Evolutionary conservation across 2,113 vertebrate species (phyloP), one percentile per base, ranked within the genome.

Genomic region (Axis porcinus): DNA sequence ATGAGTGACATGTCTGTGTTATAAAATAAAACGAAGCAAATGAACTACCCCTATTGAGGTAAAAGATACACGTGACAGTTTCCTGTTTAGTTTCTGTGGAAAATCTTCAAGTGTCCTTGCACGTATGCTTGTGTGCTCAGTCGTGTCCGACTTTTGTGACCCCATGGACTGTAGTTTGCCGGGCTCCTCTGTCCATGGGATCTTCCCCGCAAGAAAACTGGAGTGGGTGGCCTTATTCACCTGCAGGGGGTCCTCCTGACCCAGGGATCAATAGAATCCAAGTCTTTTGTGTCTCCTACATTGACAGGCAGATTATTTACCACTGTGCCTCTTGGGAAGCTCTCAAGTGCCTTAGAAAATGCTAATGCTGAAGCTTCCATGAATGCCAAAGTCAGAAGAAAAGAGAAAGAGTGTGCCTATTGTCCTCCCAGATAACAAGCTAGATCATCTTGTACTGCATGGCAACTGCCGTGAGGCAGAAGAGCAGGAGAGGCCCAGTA

Each of bases 381-480:
- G 4, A 25, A 33, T 19, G 12, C 30, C 6, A 50, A 76, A 25
- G 55, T 94, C 21, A 45, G 36, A 62, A 67, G 52, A 50, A n/a
- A 81, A 88, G 55, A 45, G 19, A 82, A 23, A n/a, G 27, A 60
- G 11, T 3, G 25, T 0, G 4, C 3, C 9, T 11, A 2, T 6
- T 6, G 9, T 5, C 8, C 14, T 13, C 55, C 7, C 14, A 13
- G 33, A 14, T 0, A 1, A 5, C 6, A 2, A 21, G 3, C 8
- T 19, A 4, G 7, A 55, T 4, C n/a, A 50, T 52, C 28, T 17
- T 10, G 23, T 3, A 5, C n/a, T 58, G 3, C 9, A 3, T 8
- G 19, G n/a, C 4, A 52, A 27, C 78, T 47, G 30, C 67, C 16
- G 1, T 0, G 23, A 76, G 5, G n/a, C 10, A 52, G 85, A 67